Percentiles rank a stretch among this genome's conserved stretches.
phyloP scores from a whole-genome alignment of 1,140 invertebrate species.

The Panulirus ornatus region DNA sequence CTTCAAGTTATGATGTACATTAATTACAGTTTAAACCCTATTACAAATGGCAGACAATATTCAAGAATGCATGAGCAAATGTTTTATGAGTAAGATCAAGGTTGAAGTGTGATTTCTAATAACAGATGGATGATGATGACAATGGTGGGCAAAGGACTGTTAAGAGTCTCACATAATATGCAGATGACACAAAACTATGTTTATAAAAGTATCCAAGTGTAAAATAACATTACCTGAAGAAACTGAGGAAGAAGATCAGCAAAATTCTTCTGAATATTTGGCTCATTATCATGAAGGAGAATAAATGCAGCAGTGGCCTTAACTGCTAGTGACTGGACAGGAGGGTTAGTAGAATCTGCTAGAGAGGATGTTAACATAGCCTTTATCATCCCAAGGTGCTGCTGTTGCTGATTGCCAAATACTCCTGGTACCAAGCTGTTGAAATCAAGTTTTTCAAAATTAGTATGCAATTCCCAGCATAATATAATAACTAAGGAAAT shows the following conservation, averaged over 20 bases:
- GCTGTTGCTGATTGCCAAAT: conserved; percentile 96
- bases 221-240: conserved; percentile 81
- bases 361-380: conserved; percentile 93
- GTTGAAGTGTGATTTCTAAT: no score
- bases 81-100: no score
- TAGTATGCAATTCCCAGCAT: conserved; percentile 57
- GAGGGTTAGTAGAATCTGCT: conserved; percentile 80
- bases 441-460: no score
- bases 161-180: no score
- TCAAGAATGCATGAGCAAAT: no score
- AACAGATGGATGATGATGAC: no score
- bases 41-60: no score
- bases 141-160: no score
- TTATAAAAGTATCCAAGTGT: no score
- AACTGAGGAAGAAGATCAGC: conserved; percentile 89
- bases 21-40: no score
- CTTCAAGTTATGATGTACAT: no score
- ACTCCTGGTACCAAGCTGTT: conserved; percentile 93
- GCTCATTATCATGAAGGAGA: conserved; percentile 93
- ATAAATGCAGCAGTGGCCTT: conserved; percentile 89
- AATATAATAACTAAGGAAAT: conserved; percentile 38
- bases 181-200: no score
- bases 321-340: conserved; percentile 77
- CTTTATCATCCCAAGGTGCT: conserved; percentile 95
- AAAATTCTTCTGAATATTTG: conserved; percentile 91